phyloP scores from a whole-genome alignment of 1,140 invertebrate species.

The Pectinophora gossypiella region DNA sequence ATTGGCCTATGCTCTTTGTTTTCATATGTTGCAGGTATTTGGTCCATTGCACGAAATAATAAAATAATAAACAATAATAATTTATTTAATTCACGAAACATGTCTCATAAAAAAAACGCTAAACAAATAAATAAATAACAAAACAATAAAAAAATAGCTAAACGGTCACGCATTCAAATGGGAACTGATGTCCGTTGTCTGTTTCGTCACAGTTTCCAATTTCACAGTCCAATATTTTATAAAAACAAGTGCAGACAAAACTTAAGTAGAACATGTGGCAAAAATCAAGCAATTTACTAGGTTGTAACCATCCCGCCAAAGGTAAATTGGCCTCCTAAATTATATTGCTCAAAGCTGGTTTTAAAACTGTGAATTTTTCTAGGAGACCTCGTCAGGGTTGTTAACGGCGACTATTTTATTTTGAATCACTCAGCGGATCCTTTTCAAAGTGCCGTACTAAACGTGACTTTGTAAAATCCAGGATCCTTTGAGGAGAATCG shows the following conservation, averaged over 20 bases:
- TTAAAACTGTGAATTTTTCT: neutral
- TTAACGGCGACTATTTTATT: neutral
- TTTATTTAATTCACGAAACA: too few species aligned
- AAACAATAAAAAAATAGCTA: too few species aligned
- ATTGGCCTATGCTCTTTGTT: too few species aligned
- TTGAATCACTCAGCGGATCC: neutral
- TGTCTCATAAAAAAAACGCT: too few species aligned
- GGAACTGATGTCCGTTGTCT: too few species aligned
- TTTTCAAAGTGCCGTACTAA: neutral
- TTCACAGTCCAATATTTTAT: neutral
- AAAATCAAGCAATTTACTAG: conserved; percentile 3
- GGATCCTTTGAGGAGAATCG: neutral
- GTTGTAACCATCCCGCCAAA: neutral
- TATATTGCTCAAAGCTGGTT: neutral
- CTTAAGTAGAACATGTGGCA: conserved; percentile 2
- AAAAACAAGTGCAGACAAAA: neutral
- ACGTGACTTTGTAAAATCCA: conserved; percentile 5
- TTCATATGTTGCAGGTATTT: too few species aligned
- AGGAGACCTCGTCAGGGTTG: neutral
- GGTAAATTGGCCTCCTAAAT: neutral
- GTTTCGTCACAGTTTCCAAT: too few species aligned
- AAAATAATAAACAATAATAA: too few species aligned
- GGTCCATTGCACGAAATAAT: too few species aligned
- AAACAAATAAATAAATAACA: too few species aligned
- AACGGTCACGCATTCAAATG: too few species aligned